Percentiles rank a stretch among this genome's conserved stretches.
phyloP scores from a whole-genome alignment of 2,888 invertebrate genomes.

The Epinotia demarniana region DNA sequence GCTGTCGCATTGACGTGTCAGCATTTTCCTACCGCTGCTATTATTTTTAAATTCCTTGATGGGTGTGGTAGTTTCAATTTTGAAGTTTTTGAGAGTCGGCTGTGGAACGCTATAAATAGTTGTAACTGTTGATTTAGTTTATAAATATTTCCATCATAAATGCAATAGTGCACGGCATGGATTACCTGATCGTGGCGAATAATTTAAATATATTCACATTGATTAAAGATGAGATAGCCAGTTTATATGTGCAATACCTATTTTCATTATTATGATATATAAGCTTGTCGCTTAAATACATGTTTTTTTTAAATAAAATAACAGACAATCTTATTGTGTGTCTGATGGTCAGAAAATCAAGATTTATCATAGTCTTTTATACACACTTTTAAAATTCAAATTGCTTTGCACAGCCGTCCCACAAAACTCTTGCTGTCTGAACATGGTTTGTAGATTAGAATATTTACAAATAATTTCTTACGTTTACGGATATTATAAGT shows the following conservation, averaged over 20 bases:
- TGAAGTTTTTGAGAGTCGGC: background rate
- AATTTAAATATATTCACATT: too few species aligned
- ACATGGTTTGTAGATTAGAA: slow-evolving; percentile 14
- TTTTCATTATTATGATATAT: background rate
- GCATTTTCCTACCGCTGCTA: background rate
- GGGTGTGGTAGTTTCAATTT: background rate
- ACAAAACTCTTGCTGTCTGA: background rate
- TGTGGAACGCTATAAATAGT: background rate
- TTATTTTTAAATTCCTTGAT: background rate
- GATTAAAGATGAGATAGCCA: too few species aligned
- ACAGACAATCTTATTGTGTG: background rate
- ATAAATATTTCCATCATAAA: too few species aligned
- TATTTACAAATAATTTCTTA: slow-evolving; percentile 41
- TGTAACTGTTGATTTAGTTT: background rate
- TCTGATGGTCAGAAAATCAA: background rate
- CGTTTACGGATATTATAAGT: slow-evolving; percentile 21
- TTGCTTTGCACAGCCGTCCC: background rate
- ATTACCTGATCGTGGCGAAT: too few species aligned
- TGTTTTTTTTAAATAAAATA: background rate
- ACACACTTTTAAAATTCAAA: background rate
- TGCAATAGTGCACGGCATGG: too few species aligned
- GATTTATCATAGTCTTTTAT: background rate
- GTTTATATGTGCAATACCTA: background rate
- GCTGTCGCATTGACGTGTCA: slow-evolving; percentile 8
- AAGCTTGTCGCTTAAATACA: background rate